Evolutionary conservation across 2,888 invertebrate genomes (phyloP).

Genomic region (Melanostoma mellinum): DNA sequence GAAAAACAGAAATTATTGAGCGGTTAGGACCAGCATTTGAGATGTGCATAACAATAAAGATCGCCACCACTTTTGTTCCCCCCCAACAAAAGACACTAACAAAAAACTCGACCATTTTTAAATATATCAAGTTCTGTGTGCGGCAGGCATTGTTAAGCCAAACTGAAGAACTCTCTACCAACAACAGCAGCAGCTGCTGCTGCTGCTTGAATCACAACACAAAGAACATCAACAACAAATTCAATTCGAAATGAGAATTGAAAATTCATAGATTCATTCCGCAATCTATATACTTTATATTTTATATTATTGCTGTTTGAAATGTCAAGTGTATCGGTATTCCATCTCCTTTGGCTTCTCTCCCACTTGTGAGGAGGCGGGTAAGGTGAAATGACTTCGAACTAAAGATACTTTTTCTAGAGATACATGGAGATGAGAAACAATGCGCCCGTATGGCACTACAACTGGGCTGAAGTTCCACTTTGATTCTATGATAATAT

Average conservation of each 20-base stretch:
- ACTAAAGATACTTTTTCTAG: neutral
- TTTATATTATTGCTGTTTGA: slow-evolving; percentile 59
- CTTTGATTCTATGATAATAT: neutral
- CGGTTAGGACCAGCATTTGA: slow-evolving; percentile 6
- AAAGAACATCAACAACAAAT: slow-evolving; percentile 47
- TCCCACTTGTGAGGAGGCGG: neutral
- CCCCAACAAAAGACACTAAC: neutral
- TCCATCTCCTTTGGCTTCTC: neutral
- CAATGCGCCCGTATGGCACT: neutral
- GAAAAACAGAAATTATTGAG: neutral
- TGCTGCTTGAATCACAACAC: slow-evolving; percentile 18
- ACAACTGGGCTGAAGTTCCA: neutral
- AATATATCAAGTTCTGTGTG: slow-evolving; percentile 50
- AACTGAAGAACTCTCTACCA: slow-evolving; percentile 21
- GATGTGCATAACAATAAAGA: slow-evolving; percentile 49
- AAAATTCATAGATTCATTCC: slow-evolving; percentile 61
- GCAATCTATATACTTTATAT: slow-evolving; percentile 36
- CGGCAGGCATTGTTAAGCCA: slow-evolving; percentile 23
- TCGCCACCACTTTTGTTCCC: slow-evolving; percentile 43
- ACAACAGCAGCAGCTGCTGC: neutral
- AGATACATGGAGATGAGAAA: neutral
- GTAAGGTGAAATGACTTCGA: neutral
- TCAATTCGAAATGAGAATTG: slow-evolving; percentile 52
- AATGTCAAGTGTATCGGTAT: slow-evolving; percentile 58
- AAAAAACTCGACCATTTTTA: slow-evolving; percentile 23